Evolutionary conservation across 2,888 invertebrate genomes (phyloP).

Genomic region (Oxyteleia sp.): DNA sequence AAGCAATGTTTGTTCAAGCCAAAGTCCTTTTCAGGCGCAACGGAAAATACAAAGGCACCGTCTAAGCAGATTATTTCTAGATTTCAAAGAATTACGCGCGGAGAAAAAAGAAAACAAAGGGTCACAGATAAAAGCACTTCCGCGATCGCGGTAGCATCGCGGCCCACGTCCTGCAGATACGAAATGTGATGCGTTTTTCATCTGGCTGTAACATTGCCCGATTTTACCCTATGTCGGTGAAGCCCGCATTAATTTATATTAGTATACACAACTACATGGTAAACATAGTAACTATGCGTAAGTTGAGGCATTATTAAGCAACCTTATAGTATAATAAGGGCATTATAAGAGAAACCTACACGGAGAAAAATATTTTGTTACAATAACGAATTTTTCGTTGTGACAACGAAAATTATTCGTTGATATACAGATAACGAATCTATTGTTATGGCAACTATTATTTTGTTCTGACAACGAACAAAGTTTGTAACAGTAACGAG

Average conservation of each 20-base stretch:
- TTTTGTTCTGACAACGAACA: too few relatives aligned
- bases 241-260: slow-evolving; percentile 37
- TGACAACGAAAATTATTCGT: too few relatives aligned
- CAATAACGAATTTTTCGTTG: too few relatives aligned
- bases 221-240: slow-evolving; percentile 43
- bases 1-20: background rate
- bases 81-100: slow-evolving; percentile 75
- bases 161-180: slow-evolving; percentile 76
- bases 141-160: slow-evolving; percentile 65
- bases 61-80: slow-evolving; percentile 65
- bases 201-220: slow-evolving; percentile 27
- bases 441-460: too few relatives aligned
- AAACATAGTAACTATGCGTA: too few relatives aligned
- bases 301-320: too few relatives aligned
- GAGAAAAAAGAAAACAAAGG: slow-evolving; percentile 74
- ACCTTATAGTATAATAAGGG: too few relatives aligned
- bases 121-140: slow-evolving; percentile 77
- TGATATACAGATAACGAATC: too few relatives aligned
- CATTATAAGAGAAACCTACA: too few relatives aligned
- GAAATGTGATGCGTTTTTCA: slow-evolving; percentile 71
- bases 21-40: slow-evolving; percentile 21
- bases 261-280: slow-evolving; percentile 22
- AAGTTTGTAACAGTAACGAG: too few relatives aligned
- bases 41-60: slow-evolving; percentile 44
- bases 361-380: too few relatives aligned